Conservation (phyloP, 2,113 vertebrate species). For the Seriola quinqueradiata region DNA sequence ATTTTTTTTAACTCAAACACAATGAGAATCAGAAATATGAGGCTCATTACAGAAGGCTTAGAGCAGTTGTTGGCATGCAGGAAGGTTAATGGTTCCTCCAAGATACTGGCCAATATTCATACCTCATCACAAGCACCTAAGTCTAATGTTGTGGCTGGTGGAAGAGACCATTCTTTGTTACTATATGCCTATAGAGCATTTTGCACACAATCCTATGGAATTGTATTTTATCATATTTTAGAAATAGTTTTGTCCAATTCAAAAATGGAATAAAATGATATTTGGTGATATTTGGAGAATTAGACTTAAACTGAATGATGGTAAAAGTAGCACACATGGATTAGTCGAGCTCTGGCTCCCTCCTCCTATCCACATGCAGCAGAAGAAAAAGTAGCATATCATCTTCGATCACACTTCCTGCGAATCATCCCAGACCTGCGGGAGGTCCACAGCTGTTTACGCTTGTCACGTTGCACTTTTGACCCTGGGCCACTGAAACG, state of each 20-base stretch:
- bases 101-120: conserved; percentile 65
- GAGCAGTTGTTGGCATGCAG: conserved; percentile 43
- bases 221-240: conserved; percentile 74
- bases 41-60: conserved; percentile 3
- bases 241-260: conserved; percentile 53
- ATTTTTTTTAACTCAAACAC: conserved; percentile 6
- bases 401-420: conserved; percentile 51
- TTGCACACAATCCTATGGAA: conserved; percentile 84
- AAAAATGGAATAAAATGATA: conserved; percentile 10
- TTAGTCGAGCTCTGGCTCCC: conserved; percentile 51
- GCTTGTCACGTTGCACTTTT: conserved; percentile 77
- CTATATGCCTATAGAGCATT: conserved; percentile 71
- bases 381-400: conserved; percentile 72
- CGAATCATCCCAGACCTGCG: conserved; percentile 47
- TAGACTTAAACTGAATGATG: conserved; percentile 40
- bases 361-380: conserved; percentile 56
- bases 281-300: conserved; percentile 44
- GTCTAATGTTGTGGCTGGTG: conserved; percentile 57
- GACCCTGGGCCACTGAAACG: conserved; percentile 50
- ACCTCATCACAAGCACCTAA: conserved; percentile 72
- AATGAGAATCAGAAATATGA: conserved; percentile 30
- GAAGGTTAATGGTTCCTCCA: conserved; percentile 52
- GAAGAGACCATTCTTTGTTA: conserved; percentile 69
- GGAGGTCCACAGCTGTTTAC: conserved; percentile 48
- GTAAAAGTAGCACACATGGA: conserved; percentile 74